Evolutionary conservation across 2,797 vertebrate species (phyloP).

Genomic region (Hippoglossus hippoglossus): DNA sequence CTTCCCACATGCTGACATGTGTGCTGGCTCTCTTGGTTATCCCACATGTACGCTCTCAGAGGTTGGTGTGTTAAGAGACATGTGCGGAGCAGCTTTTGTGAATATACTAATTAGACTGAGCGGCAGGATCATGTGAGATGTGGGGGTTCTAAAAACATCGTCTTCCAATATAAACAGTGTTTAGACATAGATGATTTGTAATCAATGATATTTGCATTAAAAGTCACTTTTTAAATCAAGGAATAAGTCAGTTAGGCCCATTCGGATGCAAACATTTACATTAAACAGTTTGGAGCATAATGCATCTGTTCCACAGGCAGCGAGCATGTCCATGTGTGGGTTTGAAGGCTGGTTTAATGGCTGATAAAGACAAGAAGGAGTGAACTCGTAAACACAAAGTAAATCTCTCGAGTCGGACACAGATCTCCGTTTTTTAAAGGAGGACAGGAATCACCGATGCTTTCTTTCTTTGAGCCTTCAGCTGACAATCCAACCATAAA

Average conservation of each 20-base stretch:
- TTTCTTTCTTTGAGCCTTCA: constrained; percentile 19
- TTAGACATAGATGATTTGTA: constrained; percentile 14
- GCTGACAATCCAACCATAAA: constrained; percentile 32
- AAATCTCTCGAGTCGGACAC: constrained; percentile 41
- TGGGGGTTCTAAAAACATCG: background rate
- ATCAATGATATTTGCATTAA: constrained; percentile 33
- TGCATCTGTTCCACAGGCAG: constrained; percentile 29
- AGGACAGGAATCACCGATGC: constrained; percentile 4
- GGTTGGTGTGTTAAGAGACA: constrained; percentile 52
- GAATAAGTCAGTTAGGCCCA: constrained; percentile 27
- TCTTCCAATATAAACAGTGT: constrained; percentile 19
- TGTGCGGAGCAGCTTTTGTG: constrained; percentile 57
- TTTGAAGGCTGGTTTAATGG: constrained; percentile 49
- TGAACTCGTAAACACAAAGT: constrained; percentile 51
- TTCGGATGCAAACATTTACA: constrained; percentile 43
- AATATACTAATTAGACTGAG: constrained; percentile 48
- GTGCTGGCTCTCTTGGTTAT: constrained; percentile 60
- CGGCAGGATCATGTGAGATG: constrained; percentile 1
- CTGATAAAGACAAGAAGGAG: constrained; percentile 54
- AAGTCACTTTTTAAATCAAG: background rate
- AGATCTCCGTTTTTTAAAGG: constrained; percentile 9
- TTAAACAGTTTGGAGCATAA: constrained; percentile 10
- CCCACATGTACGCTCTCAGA: constrained; percentile 59
- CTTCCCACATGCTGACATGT: constrained; percentile 30
- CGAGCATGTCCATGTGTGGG: constrained; percentile 14